A percentile compares a stretch with the other conserved stretches of the same genome.
Evolutionary conservation across 2,797 vertebrate genomes (phyloP).

Genomic region (Margarornis squamiger): DNA sequence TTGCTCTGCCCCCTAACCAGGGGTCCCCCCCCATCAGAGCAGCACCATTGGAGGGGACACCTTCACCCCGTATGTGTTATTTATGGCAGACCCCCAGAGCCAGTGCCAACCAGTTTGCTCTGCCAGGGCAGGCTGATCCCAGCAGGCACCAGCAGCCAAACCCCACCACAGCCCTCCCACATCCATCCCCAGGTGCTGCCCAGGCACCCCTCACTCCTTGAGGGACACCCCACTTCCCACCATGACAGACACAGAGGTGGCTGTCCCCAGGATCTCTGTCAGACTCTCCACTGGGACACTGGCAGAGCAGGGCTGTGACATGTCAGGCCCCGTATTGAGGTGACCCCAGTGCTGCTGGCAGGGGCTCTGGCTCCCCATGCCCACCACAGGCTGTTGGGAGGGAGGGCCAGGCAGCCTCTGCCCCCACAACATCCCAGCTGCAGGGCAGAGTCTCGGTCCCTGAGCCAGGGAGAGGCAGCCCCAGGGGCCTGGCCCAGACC

Average conservation of each 20-base stretch:
- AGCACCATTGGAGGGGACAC: neutral
- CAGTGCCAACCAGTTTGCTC: neutral
- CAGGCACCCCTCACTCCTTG: neutral
- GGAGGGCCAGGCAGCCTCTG: fast-evolving
- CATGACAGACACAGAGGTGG: fast-evolving
- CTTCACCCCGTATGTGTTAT: fast-evolving
- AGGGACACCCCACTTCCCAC: neutral
- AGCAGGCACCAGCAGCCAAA: neutral
- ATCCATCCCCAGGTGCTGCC: neutral
- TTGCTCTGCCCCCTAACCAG: neutral
- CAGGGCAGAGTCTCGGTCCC: neutral
- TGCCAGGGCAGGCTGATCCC: neutral
- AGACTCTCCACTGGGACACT: neutral
- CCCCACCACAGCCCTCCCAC: neutral
- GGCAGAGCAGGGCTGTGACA: neutral
- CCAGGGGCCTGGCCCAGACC: conserved; percentile 16
- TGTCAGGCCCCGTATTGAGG: fast-evolving
- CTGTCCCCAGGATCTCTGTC: no score
- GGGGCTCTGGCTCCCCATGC: neutral
- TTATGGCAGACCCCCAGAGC: neutral
- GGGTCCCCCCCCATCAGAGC: neutral
- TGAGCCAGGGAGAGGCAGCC: neutral
- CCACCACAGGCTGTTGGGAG: fast-evolving
- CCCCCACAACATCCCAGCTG: neutral
- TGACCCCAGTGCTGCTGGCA: fast-evolving